A percentile compares a stretch with the other conserved stretches of the same genome.
Conservation (phyloP, 2,797 vertebrate species). For the Oryzias sinensis region DNA sequence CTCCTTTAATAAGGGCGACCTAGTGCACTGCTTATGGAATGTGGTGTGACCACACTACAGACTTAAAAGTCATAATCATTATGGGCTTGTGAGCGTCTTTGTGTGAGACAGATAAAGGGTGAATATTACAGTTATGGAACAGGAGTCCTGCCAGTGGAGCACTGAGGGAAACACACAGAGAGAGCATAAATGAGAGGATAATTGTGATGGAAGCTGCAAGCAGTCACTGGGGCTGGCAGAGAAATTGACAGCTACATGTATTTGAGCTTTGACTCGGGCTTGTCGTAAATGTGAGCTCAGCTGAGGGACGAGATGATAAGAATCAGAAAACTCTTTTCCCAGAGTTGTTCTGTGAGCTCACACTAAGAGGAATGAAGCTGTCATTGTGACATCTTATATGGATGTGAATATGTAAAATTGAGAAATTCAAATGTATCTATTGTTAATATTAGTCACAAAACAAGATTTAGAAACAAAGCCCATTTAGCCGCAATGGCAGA, state of each 20-base stretch:
- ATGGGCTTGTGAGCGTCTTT: conserved; percentile 23
- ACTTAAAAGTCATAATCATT: conserved; percentile 67
- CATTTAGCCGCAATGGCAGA: neutral
- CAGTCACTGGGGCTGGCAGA: conserved; percentile 12
- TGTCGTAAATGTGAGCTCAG: conserved; percentile 22
- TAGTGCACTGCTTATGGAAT: conserved; percentile 52
- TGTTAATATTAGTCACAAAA: neutral
- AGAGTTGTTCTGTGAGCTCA: neutral
- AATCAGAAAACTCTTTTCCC: conserved; percentile 4
- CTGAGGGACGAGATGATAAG: conserved; percentile 21
- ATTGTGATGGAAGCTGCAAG: conserved; percentile 11
- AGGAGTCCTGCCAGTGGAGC: conserved; percentile 13
- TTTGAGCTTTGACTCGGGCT: conserved; percentile 12
- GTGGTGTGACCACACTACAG: conserved; percentile 38
- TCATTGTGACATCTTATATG: neutral
- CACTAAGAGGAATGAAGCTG: conserved; percentile 2
- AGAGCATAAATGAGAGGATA: conserved; percentile 10
- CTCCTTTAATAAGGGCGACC: conserved; percentile 65
- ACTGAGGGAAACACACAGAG: conserved; percentile 2
- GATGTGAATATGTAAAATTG: neutral
- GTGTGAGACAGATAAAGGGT: conserved; percentile 2
- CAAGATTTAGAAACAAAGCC: neutral
- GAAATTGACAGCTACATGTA: conserved; percentile 16
- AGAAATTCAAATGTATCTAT: neutral
- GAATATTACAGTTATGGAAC: conserved; percentile 13